Evolutionary conservation across 2,113 vertebrate genomes (phyloP), one percentile per base, ranked within the genome.

Genomic region (Dromaius novaehollandiae): DNA sequence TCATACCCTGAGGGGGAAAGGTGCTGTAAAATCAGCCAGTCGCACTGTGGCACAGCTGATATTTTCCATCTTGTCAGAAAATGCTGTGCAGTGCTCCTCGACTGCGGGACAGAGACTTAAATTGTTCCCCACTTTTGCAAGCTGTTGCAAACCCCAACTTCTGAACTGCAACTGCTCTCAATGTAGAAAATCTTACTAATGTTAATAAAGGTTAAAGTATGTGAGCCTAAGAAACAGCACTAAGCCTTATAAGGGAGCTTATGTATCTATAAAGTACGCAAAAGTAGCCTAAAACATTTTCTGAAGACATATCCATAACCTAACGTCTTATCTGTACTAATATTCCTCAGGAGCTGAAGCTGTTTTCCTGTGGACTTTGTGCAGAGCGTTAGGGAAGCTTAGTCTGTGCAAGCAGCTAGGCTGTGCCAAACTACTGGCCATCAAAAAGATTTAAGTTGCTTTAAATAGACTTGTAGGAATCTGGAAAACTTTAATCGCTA

Each of bases 401-500:
- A 91, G 89, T 13, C 56, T 70, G n/a, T 64, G 73, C 53, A 66
- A 64, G 90, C 71, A 83, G 82, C 50, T 51, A 82, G 75, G 50
- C 13, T 92, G 73, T 34, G 55, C 68, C 77, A 79, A 96, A 28
- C 89, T 84, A 48, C 53, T 79, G 92, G 82, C 83, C 69, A 95
- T 94, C 93, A 87, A 61, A 91, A 96, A 95, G 90, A 86, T 94
- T 96, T 96, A 94, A 82, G 83, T 92, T 97, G 80, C 96, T 97
- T 94, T 95, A 96, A 95, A 95, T 92, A 97, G 90, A 92, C 87
- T 97, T 95, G 88, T 88, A 95, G 83, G 88, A 93, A 66, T 93
- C 79, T 96, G 97, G 95, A 98, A 97, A 95, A 96, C 90, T 97
- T 76, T 97, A 90, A 97, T 97, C 97, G 61, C 86, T 95, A 60